Evolutionary conservation across 2,888 invertebrate species (phyloP), one percentile per base, ranked within the genome.

Genomic region (Scelioninae gen. 1): DNA sequence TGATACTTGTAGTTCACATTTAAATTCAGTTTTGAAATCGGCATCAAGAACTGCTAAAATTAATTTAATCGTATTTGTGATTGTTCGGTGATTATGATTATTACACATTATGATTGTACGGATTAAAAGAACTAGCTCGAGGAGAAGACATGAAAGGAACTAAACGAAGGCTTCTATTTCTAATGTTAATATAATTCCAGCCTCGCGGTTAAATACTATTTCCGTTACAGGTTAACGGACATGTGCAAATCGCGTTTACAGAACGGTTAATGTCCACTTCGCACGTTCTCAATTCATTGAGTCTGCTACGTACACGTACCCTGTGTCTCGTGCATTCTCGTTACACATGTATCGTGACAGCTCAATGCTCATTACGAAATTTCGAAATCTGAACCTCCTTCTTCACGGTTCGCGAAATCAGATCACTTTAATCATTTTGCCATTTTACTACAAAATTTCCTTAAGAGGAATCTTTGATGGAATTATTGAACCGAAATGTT

Each of bases 251-350:
- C 82, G 78, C 85, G 84, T 87, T 85, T 81, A 71, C 82, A 60
- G 72, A 86, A 85, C 83, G 83, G 83, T 86, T 86, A 85, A 85
- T 84, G 82, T 75, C 78, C 69, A 83, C 86, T 86, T 85, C 79
- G 79, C 84, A 83, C 81, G 78, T 82, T 78, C 83, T 63, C 78
- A 78, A 72, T 84, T 84, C 78, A 82, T 68, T 63, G 75, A 75
- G 74, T 60, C 38, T 66, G 23, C 53, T 29, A 16, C 58, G 32
- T 77, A 40, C 29, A 51, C 60, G 15, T 53, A 51, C 55, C 43
- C 58, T 16, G 65, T 47, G 74, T 49, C 63, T 76, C 62, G 43
- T 55, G 60, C 55, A 68, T 74, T 82, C 65, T 74, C 29, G 58
- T 56, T 72, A 74, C 71, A 68, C 72, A 68, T 76, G 71, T 71